Conservation (phyloP, 2,113 vertebrate species). For the Psophia crepitans region DNA sequence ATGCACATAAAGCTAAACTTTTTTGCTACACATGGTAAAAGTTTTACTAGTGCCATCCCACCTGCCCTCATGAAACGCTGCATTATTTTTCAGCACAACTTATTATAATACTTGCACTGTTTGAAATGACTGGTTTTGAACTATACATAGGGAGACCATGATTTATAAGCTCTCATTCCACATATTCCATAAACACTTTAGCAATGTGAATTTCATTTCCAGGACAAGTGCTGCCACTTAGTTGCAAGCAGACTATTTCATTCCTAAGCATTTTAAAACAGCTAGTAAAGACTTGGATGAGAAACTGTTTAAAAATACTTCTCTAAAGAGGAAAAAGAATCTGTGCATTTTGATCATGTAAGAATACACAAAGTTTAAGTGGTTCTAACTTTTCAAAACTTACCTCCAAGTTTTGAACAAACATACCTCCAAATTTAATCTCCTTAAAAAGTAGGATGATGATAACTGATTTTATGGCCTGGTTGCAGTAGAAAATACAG, state of each 20-base stretch:
- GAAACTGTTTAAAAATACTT: background rate
- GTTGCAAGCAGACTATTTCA: background rate
- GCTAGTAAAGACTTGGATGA: background rate
- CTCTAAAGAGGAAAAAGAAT: background rate
- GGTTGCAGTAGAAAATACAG: background rate
- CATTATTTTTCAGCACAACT: background rate
- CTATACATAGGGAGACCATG: background rate
- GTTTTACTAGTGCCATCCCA: background rate
- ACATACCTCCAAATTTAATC: background rate
- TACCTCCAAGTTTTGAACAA: too few species aligned
- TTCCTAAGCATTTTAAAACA: constrained; percentile 14
- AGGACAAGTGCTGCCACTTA: constrained; percentile 15
- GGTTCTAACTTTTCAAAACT: background rate
- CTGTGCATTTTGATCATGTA: background rate
- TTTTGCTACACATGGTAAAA: constrained; percentile 30
- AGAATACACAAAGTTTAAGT: background rate
- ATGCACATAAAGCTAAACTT: background rate
- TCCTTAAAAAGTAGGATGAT: background rate
- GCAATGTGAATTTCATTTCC: constrained; percentile 34
- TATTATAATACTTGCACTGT: background rate
- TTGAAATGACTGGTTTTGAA: background rate
- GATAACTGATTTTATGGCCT: background rate
- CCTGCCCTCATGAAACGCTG: background rate
- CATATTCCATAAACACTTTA: constrained; percentile 54
- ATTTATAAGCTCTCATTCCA: constrained; percentile 3